These are phyloP conservation scores for Equus quagga DNA, from an alignment of 2,113 vertebrate genomes.

Conservation along the genomic window DNA sequence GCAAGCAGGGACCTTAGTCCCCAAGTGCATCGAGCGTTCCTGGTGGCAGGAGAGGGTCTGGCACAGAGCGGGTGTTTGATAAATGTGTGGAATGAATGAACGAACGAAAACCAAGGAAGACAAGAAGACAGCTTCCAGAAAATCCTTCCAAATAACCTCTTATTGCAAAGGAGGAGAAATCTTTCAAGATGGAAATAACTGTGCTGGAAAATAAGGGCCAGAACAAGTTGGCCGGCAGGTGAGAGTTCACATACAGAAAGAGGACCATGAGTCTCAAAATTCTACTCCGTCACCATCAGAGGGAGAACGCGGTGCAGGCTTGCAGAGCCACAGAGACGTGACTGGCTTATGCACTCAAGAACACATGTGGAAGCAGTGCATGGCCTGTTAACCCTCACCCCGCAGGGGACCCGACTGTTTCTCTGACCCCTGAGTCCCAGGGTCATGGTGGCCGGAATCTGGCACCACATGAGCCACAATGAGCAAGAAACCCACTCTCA, in stretches of 20 bases:
- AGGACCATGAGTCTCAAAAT: background rate
- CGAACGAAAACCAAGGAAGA: background rate
- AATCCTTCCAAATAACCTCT: background rate
- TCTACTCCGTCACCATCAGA: background rate
- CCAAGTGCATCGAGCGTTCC: background rate
- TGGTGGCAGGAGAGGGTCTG: background rate
- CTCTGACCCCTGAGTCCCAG: background rate
- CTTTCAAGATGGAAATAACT: background rate
- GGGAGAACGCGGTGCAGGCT: background rate
- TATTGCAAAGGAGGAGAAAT: background rate
- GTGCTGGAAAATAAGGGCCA: background rate
- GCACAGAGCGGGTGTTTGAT: background rate
- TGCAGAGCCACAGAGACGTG: background rate
- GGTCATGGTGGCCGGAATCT: background rate
- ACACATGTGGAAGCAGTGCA: background rate
- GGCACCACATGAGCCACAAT: background rate
- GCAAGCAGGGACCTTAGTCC: background rate
- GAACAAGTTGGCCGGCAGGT: background rate
- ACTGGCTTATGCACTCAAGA: background rate
- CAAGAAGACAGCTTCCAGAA: background rate
- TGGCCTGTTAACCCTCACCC: background rate
- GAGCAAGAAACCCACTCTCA: background rate
- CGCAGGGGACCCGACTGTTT: background rate
- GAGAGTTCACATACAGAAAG: background rate
- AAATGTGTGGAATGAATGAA: background rate